Conservation (phyloP, 2,888 invertebrate genomes). For the Drosophila acutilabella region DNA sequence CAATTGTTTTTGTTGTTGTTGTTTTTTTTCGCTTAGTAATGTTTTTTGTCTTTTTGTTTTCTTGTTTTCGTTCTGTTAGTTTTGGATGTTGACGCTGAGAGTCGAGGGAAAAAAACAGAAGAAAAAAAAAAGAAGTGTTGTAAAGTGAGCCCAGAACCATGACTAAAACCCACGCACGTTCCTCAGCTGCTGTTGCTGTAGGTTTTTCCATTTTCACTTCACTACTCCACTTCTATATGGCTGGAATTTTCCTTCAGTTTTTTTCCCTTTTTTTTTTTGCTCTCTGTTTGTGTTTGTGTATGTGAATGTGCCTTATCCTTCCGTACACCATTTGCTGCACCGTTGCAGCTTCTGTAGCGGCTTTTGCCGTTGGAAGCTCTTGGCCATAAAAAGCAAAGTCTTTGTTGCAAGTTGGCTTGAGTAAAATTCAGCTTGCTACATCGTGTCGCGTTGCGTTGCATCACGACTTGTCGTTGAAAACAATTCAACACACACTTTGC, state of each 20-base stretch:
- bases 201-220: conserved; percentile 12
- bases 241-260: not conserved
- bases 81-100: conserved; percentile 38
- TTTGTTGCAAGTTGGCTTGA: conserved; percentile 62
- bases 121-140: not conserved
- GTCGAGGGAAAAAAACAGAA: not conserved
- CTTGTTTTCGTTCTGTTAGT: conserved; percentile 25
- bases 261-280: conserved; percentile 2
- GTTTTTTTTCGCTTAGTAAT: conserved; percentile 36
- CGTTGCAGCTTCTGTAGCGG: conserved; percentile 32
- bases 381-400: conserved; percentile 55
- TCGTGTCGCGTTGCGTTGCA: not conserved
- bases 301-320: conserved; percentile 9
- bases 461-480: conserved; percentile 28
- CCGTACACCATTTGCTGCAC: conserved; percentile 42
- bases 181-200: conserved; percentile 16
- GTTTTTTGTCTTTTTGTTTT: conserved; percentile 15
- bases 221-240: not conserved
- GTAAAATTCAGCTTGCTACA: conserved; percentile 44
- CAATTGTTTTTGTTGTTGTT: conserved; percentile 35
- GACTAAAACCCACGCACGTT: conserved; percentile 42
- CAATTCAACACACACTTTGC: conserved; percentile 52
- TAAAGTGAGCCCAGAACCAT: not conserved
- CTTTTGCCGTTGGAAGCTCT: conserved; percentile 30
- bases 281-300: not conserved